Evolutionary conservation across 2,888 invertebrate species (phyloP).

Genomic region (Lithophane socia): DNA sequence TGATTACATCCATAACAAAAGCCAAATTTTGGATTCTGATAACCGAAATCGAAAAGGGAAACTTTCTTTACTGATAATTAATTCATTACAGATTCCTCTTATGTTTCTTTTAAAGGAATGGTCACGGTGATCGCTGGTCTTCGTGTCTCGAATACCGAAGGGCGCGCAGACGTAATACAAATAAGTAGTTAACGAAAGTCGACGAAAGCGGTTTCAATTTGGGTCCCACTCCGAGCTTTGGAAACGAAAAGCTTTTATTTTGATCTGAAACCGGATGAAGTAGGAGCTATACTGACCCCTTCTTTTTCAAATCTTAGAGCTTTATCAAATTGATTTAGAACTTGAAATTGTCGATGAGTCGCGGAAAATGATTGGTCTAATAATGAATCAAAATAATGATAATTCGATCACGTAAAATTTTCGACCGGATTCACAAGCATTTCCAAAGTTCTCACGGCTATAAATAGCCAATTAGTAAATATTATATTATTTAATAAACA

Average conservation of each 20-base stretch:
- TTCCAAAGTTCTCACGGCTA: constrained; percentile 26
- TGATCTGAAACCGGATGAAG: not conserved
- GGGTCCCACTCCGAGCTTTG: not conserved
- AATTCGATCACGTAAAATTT: not conserved
- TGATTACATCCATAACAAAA: not conserved
- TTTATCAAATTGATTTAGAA: not conserved
- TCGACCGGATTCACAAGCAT: not conserved
- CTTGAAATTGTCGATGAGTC: too few relatives aligned
- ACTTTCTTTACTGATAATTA: not conserved
- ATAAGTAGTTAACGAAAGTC: not conserved
- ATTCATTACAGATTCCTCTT: not conserved
- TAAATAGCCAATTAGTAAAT: constrained; percentile 43
- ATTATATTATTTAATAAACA: constrained; percentile 37
- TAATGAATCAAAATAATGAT: not conserved
- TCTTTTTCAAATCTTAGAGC: not conserved
- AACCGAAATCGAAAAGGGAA: not conserved
- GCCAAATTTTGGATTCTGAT: not conserved
- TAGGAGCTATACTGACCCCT: not conserved
- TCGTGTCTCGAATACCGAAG: too few relatives aligned
- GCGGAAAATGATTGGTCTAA: not conserved
- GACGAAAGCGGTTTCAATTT: not conserved
- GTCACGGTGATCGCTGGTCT: not conserved
- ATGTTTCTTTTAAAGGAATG: constrained; percentile 4
- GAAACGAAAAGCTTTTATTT: not conserved
- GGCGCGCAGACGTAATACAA: not conserved